A percentile compares a stretch with the other conserved stretches of the same genome.
These are phyloP conservation scores for Alectura lathami DNA, from an alignment of 2,113 vertebrate species.

Conservation along the genomic window DNA sequence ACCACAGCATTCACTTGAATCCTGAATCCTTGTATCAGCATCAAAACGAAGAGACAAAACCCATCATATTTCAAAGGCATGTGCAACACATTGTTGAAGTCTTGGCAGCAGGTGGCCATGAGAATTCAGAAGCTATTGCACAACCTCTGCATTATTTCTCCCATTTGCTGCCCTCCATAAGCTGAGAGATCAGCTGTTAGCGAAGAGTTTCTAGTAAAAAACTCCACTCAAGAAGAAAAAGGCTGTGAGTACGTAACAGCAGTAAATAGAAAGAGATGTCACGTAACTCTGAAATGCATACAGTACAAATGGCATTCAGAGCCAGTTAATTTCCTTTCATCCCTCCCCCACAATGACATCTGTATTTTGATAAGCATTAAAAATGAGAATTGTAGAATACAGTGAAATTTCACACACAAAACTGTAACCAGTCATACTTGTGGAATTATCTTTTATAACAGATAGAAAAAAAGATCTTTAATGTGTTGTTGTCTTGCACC, in stretches of 20 bases:
- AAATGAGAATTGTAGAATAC: background rate
- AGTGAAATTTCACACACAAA: background rate
- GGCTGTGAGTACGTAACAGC: background rate
- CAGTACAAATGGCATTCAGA: background rate
- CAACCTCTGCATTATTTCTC: background rate
- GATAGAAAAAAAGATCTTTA: background rate
- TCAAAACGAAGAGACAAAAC: background rate
- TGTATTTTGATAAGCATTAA: background rate
- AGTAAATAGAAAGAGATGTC: background rate
- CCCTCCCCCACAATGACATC: background rate
- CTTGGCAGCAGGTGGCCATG: background rate
- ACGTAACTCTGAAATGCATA: background rate
- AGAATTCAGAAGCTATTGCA: background rate
- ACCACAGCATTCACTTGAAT: rapidly evolving
- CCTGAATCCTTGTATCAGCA: background rate
- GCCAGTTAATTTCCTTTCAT: background rate
- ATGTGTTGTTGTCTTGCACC: background rate
- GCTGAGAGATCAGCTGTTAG: background rate
- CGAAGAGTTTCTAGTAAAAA: background rate
- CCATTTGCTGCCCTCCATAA: background rate
- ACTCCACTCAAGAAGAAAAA: background rate
- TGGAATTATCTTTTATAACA: background rate
- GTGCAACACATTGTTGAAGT: background rate
- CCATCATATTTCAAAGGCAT: background rate
- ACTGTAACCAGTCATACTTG: background rate